phyloP scores from a whole-genome alignment of 2,888 invertebrate species.

The Drosophila antonietae region DNA sequence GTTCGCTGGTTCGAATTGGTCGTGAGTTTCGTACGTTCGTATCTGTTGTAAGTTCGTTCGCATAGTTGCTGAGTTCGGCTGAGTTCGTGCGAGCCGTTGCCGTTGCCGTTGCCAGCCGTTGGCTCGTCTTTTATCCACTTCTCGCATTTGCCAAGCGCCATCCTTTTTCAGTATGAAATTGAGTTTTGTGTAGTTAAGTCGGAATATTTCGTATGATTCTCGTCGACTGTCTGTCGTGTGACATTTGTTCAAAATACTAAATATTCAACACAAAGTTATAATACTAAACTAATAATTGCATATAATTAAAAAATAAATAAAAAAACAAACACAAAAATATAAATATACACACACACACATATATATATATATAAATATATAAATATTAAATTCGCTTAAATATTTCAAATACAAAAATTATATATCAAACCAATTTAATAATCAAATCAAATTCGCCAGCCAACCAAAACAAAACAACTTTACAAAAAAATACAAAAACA shows the following conservation, averaged over 20 bases:
- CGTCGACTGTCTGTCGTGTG: slow-evolving; percentile 80
- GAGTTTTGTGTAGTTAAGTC: slow-evolving; percentile 85
- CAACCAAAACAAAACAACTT: slow-evolving; percentile 52
- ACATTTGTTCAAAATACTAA: slow-evolving; percentile 73
- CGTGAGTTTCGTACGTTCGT: slow-evolving; percentile 43
- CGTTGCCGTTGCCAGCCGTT: slow-evolving; percentile 50
- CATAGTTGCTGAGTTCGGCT: slow-evolving; percentile 46
- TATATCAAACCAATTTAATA: slow-evolving; percentile 71
- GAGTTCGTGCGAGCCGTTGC: slow-evolving; percentile 42
- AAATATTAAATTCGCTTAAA: slow-evolving; percentile 64
- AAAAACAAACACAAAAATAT: slow-evolving; percentile 29
- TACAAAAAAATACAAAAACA: slow-evolving; percentile 22
- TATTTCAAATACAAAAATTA: slow-evolving; percentile 41
- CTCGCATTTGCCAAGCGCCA: slow-evolving; percentile 80
- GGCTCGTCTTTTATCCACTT: slow-evolving; percentile 71
- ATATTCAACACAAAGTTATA: slow-evolving; percentile 52
- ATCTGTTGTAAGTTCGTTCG: slow-evolving; percentile 66
- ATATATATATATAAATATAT: slow-evolving; percentile 27
- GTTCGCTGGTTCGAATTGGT: slow-evolving; percentile 75
- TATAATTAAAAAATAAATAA: slow-evolving; percentile 25
- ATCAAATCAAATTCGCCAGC: slow-evolving; percentile 67
- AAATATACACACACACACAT: slow-evolving; percentile 29
- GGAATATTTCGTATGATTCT: slow-evolving; percentile 84
- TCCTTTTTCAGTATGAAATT: slow-evolving; percentile 85
- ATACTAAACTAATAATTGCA: slow-evolving; percentile 37